A percentile compares a stretch with the other conserved stretches of the same genome.
phyloP scores from a whole-genome alignment of 2,113 vertebrate genomes.

The Arizona elegans region DNA sequence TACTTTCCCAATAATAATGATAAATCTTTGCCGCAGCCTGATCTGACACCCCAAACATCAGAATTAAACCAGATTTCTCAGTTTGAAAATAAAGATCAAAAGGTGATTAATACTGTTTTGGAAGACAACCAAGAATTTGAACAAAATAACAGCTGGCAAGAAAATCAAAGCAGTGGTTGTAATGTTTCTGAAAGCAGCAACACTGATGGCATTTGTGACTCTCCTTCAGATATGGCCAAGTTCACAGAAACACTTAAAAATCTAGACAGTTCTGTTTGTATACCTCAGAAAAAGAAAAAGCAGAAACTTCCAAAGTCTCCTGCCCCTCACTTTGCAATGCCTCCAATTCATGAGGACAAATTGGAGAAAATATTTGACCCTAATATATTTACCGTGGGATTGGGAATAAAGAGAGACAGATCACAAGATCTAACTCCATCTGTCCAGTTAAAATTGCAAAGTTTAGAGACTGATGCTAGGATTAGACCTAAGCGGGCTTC shows the following conservation, averaged over 20 bases:
- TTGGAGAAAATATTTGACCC: conserved; percentile 88
- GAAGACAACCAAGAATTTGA: conserved; percentile 51
- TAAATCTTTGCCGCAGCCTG: conserved; percentile 33
- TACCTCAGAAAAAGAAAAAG: conserved; percentile 83
- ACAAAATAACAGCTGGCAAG: conserved; percentile 51
- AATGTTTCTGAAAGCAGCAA: conserved; percentile 68
- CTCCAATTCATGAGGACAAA: conserved; percentile 87
- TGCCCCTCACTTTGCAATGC: conserved; percentile 80
- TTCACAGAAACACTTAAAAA: conserved; percentile 89
- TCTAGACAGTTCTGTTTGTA: conserved; percentile 79
- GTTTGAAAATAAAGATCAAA: conserved; percentile 45
- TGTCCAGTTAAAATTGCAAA: conserved; percentile 80
- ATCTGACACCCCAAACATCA: background rate
- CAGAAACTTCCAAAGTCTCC: conserved; percentile 73
- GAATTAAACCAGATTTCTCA: conserved; percentile 44
- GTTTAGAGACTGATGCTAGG: conserved; percentile 69
- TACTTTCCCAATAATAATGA: conserved; percentile 19
- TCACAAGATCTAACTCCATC: conserved; percentile 72
- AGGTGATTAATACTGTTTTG: conserved; percentile 2
- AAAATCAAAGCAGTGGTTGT: conserved; percentile 58
- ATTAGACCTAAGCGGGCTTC: conserved; percentile 71
- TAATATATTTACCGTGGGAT: conserved; percentile 82
- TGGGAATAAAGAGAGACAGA: conserved; percentile 74
- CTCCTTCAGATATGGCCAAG: conserved; percentile 78
- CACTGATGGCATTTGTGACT: conserved; percentile 75